Base-by-base conservation (phyloP, 37 sponge, comb jelly and placozoan genomes). In the Cliona cf. orientalis region DNA sequence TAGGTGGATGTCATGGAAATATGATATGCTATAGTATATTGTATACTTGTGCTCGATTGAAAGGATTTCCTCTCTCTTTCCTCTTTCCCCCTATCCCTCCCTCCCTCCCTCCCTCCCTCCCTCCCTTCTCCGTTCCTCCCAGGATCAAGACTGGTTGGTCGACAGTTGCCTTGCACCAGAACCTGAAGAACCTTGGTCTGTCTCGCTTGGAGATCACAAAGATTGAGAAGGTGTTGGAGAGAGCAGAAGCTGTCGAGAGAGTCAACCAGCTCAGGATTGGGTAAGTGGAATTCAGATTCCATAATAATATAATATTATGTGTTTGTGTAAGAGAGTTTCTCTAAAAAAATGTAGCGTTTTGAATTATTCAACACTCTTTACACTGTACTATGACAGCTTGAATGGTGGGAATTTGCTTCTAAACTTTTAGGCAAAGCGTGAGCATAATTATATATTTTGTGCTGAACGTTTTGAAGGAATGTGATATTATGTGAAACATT, bases 101-200 rank as follows among this genome's bases (percentile, higher is more conserved):
- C 53, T 49, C 53, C 26, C 28, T 61, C 22, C 5, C 63, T 21
- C 32, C 21, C 41, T 68, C 42, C 9, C 12, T 39, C n/a, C 41
- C 21, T 68, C 42, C 9, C 42, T 39, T 32, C 32, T 63, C 22
- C 9, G 65, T 63, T 63, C 11, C 9, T 11, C 53, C 25, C 53
- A 86, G 89, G 53, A 88, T 88, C 25, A 59, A 58, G 34, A 88
- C 83, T 23, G 89, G 89, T 0, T 88, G 83, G 76, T 82, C 78
- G 11, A 88, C 89, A 6, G 42, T 76, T 28, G 80, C 89, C 3
- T 58, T 61, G 60, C 64, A 69, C 42, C 33, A 79, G 19, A 76
- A 70, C 34, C 1, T 4, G 42, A 14, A 73, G 7, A n/a, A 23
- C 5, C 26, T 29, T 33, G 36, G 0, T 38, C 63, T 88, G 2